Evolutionary conservation across 35 echinoderm and acorn worm species (phyloP).

Genomic region (Amphiura filiformis): DNA sequence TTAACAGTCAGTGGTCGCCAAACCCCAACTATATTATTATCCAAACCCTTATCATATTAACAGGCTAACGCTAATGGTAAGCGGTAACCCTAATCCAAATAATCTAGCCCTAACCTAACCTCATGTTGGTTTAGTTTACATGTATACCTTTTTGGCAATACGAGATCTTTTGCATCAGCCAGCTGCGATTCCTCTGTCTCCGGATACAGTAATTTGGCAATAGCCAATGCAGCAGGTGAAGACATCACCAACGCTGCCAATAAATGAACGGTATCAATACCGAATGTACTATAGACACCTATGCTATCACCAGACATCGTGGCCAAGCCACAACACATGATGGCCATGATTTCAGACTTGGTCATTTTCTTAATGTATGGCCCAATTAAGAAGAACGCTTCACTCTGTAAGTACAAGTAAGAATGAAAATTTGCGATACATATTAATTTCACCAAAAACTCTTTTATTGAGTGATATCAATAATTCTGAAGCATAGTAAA

Average conservation of each 20-base stretch:
- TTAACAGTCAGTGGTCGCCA: too few species aligned
- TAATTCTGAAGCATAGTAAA: too few species aligned
- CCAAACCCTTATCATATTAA: too few species aligned
- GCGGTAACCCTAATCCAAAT: too few species aligned
- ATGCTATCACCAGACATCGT: conserved; percentile 76
- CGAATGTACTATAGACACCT: conserved; percentile 62
- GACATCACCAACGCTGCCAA: conserved; percentile 81
- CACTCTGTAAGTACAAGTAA: conserved; percentile 48
- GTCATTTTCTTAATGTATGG: conserved; percentile 69
- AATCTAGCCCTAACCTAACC: too few species aligned
- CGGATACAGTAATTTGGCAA: conserved; percentile 74
- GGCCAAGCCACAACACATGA: conserved; percentile 85
- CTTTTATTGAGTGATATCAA: too few species aligned
- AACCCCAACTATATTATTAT: too few species aligned
- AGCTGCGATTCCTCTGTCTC: conserved; percentile 64
- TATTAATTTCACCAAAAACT: too few species aligned
- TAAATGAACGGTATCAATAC: conserved; percentile 69
- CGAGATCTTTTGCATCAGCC: conserved; percentile 36
- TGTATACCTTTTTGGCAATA: conserved; percentile 71
- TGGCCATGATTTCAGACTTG: conserved; percentile 63
- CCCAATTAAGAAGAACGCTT: conserved; percentile 65
- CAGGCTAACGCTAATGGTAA: too few species aligned
- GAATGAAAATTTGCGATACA: background rate
- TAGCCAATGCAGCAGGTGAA: conserved; percentile 70
- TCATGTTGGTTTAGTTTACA: too few species aligned